Conservation (phyloP, 2,797 vertebrate genomes). For the Acanthurus tractus region DNA sequence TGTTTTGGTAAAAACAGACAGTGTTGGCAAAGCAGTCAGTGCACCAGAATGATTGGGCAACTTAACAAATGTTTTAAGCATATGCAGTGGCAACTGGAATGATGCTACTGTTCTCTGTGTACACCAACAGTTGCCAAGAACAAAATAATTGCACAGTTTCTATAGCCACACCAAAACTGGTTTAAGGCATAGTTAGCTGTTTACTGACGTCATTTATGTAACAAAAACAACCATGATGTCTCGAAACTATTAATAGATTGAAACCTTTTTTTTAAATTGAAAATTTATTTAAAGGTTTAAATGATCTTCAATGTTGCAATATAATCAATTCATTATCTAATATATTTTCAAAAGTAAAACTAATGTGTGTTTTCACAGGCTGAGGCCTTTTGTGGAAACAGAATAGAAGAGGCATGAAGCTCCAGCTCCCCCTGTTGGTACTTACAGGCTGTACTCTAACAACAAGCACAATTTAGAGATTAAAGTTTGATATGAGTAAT, state of each 20-base stretch:
- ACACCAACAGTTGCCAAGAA: conserved; percentile 17
- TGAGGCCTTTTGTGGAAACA: neutral
- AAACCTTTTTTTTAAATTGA: neutral
- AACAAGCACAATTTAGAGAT: neutral
- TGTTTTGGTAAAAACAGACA: conserved; percentile 22
- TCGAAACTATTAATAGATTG: neutral
- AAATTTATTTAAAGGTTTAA: neutral
- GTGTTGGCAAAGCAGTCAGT: conserved; percentile 7
- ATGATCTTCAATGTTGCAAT: neutral
- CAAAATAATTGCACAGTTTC: neutral
- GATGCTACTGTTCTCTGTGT: neutral
- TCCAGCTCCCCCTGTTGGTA: conserved; percentile 44
- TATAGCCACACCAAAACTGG: neutral
- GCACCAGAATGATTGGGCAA: neutral
- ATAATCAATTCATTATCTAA: neutral
- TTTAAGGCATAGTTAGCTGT: neutral
- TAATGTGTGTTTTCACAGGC: neutral
- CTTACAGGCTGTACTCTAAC: neutral
- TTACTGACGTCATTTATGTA: neutral
- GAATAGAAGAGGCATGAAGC: neutral
- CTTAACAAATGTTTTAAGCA: neutral
- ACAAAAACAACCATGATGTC: neutral
- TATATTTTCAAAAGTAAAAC: neutral
- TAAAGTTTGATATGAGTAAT: neutral
- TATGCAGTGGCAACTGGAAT: neutral